These are phyloP conservation scores for Coenobita brevimanus DNA, from an alignment of 1,140 invertebrate genomes.

Conservation along the genomic window DNA sequence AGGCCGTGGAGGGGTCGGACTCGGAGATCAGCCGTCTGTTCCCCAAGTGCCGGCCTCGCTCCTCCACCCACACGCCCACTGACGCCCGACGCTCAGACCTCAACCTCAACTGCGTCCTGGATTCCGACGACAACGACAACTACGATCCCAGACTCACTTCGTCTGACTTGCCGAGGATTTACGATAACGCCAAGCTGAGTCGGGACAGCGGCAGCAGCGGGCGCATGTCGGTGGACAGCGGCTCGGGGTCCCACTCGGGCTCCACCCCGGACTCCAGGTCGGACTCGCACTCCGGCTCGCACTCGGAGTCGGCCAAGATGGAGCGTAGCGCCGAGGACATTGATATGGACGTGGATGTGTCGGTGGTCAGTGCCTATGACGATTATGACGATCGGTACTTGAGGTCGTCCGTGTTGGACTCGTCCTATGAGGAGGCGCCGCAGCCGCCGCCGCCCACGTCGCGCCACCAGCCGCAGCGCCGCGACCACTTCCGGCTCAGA, in stretches of 20 bases:
- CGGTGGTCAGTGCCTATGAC: slow-evolving; percentile 67
- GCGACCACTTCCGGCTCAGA: slow-evolving; percentile 63
- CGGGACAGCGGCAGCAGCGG: slow-evolving; percentile 70
- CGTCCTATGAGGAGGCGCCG: slow-evolving; percentile 66
- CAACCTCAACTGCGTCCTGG: slow-evolving; percentile 65
- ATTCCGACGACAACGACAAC: slow-evolving; percentile 70
- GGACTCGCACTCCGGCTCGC: slow-evolving; percentile 50
- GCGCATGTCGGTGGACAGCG: slow-evolving; percentile 70
- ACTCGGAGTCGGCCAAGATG: slow-evolving; percentile 57
- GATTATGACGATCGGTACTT: slow-evolving; percentile 64
- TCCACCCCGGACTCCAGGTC: slow-evolving; percentile 64
- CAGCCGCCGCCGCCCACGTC: slow-evolving; percentile 35
- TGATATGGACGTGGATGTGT: slow-evolving; percentile 64
- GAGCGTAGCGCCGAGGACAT: slow-evolving; percentile 58
- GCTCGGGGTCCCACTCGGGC: slow-evolving; percentile 67
- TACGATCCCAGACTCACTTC: slow-evolving; percentile 60
- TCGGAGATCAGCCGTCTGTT: slow-evolving; percentile 84
- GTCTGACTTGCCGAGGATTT: slow-evolving; percentile 49
- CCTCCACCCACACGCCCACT: slow-evolving; percentile 71
- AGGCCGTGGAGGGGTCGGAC: slow-evolving; percentile 69
- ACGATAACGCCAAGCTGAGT: slow-evolving; percentile 69
- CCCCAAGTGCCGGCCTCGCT: slow-evolving; percentile 85
- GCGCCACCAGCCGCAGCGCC: slow-evolving; percentile 32
- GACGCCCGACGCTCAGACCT: slow-evolving; percentile 72
- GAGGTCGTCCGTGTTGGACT: slow-evolving; percentile 68